Percentiles rank a stretch among this genome's conserved stretches.
Conservation (phyloP, 1,140 invertebrate species). For the Zaprionus taronus region DNA sequence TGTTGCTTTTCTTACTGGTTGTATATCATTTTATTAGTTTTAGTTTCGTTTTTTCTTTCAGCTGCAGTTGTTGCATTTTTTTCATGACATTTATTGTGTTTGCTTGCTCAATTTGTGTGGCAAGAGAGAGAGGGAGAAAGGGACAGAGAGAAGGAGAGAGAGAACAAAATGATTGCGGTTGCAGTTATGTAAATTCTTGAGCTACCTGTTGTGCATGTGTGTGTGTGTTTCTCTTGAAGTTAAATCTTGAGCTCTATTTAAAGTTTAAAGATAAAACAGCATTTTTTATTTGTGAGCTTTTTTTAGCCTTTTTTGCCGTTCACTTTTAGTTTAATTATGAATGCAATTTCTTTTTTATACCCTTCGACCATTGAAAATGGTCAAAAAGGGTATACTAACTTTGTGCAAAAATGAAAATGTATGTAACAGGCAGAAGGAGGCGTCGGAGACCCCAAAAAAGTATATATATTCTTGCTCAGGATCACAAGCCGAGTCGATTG, state of each 20-base stretch:
- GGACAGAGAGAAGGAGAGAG: neutral
- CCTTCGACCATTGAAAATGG: too few species aligned
- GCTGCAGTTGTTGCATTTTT: slow-evolving; percentile 38
- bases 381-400: too few species aligned
- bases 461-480: too few species aligned
- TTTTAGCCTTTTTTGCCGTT: neutral
- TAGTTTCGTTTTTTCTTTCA: slow-evolving; percentile 1
- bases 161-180: neutral
- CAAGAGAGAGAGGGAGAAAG: neutral
- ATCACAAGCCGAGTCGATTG: too few species aligned
- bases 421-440: too few species aligned
- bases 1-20: too few species aligned
- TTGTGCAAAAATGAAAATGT: too few species aligned
- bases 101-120: slow-evolving; percentile 27
- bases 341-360: neutral
- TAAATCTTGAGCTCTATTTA: neutral
- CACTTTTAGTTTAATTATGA: neutral
- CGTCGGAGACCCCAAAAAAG: too few species aligned
- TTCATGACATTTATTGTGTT: slow-evolving; percentile 39
- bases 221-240: neutral
- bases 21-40: neutral
- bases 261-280: neutral
- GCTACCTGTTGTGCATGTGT: neutral
- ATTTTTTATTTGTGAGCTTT: neutral
- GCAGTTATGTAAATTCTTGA: neutral